phyloP scores from a whole-genome alignment of 2,113 vertebrate genomes.

The Anhinga rufa region DNA sequence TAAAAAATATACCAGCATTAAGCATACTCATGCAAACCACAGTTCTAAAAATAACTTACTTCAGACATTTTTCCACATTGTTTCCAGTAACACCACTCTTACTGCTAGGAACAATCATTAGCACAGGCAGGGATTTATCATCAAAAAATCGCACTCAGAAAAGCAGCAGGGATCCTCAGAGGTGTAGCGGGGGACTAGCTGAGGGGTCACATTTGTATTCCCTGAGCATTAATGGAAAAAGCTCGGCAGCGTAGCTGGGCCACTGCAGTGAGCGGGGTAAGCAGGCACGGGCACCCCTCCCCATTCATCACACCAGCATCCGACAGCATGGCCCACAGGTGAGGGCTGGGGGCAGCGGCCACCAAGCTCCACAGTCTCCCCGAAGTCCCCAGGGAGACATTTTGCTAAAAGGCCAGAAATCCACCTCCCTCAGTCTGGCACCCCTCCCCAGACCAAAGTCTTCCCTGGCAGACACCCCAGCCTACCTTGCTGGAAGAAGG shows the following conservation, averaged over 20 bases:
- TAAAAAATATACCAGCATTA: neutral
- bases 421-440: neutral
- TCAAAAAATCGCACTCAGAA: neutral
- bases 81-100: neutral
- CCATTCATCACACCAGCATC: neutral
- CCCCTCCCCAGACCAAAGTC: neutral
- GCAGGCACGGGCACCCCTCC: neutral
- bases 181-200: neutral
- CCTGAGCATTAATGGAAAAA: neutral
- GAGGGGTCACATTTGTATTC: neutral
- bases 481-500: neutral
- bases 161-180: neutral
- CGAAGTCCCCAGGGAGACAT: neutral
- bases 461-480: neutral
- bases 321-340: rapidly evolving
- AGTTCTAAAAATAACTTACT: neutral
- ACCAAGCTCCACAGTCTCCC: too few species aligned
- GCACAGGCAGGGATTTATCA: neutral
- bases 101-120: neutral
- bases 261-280: neutral
- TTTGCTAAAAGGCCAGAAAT: neutral
- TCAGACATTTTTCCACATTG: neutral
- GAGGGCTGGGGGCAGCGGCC: neutral
- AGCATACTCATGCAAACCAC: neutral
- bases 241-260: neutral